phyloP scores from a whole-genome alignment of 2,113 vertebrate species.

The Melanostigma gelatinosum region DNA sequence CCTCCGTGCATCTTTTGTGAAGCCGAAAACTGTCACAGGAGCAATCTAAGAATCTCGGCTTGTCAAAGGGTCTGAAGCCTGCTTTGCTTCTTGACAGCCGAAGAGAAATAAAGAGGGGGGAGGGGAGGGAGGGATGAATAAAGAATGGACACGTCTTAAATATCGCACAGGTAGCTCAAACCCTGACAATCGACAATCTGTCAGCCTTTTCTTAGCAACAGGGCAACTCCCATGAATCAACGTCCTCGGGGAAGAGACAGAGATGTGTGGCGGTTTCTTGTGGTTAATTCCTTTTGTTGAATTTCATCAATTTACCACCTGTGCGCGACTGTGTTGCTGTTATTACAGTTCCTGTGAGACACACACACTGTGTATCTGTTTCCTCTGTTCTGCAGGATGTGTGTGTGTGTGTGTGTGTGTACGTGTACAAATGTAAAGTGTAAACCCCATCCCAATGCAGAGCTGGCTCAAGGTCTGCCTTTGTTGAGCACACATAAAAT shows the following conservation, averaged over 20 bases:
- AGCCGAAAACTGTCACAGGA: slow-evolving; percentile 4
- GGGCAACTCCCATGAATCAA: slow-evolving; percentile 50
- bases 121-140: slow-evolving; percentile 44
- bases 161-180: slow-evolving; percentile 57
- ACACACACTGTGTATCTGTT: neutral
- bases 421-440: slow-evolving; percentile 10
- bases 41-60: slow-evolving; percentile 24
- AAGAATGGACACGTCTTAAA: slow-evolving; percentile 48
- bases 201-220: slow-evolving; percentile 55
- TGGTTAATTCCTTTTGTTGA: slow-evolving; percentile 45
- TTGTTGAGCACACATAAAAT: slow-evolving; percentile 34
- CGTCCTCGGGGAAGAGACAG: slow-evolving; percentile 36
- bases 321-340: slow-evolving; percentile 26
- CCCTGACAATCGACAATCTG: slow-evolving; percentile 54
- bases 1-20: slow-evolving; percentile 7
- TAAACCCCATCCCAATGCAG: slow-evolving; percentile 42
- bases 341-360: slow-evolving; percentile 27
- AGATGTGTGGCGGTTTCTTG: slow-evolving; percentile 40
- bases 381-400: slow-evolving; percentile 11
- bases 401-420: neutral
- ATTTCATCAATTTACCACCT: slow-evolving; percentile 58
- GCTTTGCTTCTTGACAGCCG: slow-evolving; percentile 57
- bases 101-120: neutral
- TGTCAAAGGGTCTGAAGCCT: slow-evolving; percentile 28
- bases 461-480: slow-evolving; percentile 44